phyloP scores from a whole-genome alignment of 2,888 invertebrate genomes.

The Drosophila atroscutellata region DNA sequence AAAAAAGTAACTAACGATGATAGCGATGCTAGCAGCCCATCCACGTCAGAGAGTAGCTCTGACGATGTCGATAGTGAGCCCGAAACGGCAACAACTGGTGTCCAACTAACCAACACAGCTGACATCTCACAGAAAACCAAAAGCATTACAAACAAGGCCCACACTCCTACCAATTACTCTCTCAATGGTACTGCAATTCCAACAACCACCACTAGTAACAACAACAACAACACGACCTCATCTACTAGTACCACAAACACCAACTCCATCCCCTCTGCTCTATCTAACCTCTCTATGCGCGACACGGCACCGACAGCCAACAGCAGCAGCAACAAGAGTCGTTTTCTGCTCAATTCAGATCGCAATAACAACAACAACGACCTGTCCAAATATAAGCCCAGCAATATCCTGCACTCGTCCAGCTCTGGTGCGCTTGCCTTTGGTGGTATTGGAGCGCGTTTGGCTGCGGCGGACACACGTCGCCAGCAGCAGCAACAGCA shows the following conservation, averaged over 20 bases:
- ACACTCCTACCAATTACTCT: slow-evolving; percentile 74
- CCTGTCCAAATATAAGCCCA: slow-evolving; percentile 80
- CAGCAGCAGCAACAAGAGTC: slow-evolving; percentile 81
- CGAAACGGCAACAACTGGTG: slow-evolving; percentile 47
- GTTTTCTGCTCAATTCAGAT: slow-evolving; percentile 76
- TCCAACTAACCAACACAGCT: slow-evolving; percentile 64
- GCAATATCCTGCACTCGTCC: slow-evolving; percentile 80
- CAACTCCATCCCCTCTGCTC: slow-evolving; percentile 69
- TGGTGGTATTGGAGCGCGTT: slow-evolving; percentile 82
- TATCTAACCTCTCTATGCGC: slow-evolving; percentile 68
- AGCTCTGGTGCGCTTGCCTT: slow-evolving; percentile 82
- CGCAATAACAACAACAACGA: slow-evolving; percentile 80
- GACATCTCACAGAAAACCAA: slow-evolving; percentile 52
- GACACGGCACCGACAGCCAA: slow-evolving; percentile 77
- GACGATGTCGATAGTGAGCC: slow-evolving; percentile 64
- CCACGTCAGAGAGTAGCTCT: slow-evolving; percentile 78
- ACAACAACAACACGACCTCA: slow-evolving; percentile 46
- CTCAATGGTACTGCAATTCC: slow-evolving; percentile 52
- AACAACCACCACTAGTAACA: slow-evolving; percentile 24
- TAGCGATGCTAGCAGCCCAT: slow-evolving; percentile 41
- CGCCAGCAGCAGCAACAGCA: slow-evolving; percentile 66
- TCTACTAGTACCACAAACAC: slow-evolving; percentile 46
- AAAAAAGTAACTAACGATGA: slow-evolving; percentile 83
- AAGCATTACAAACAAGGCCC: slow-evolving; percentile 58
- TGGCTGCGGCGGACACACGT: slow-evolving; percentile 71